Percentiles rank a stretch among this genome's conserved stretches.
Evolutionary conservation across 2,113 vertebrate genomes (phyloP).

Genomic region (Vulpes vulpes): DNA sequence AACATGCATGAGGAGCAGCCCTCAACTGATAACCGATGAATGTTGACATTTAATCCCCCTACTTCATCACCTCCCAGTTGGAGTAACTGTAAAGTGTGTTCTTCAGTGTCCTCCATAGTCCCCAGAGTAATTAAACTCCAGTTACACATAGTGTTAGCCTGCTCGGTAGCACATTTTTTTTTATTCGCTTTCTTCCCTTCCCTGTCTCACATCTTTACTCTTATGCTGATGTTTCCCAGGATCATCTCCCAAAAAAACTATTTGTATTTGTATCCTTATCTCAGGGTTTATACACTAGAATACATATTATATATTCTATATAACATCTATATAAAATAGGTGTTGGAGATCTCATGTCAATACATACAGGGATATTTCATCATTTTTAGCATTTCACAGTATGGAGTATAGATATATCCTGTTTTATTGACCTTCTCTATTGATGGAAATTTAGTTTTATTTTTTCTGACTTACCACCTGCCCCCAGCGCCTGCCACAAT

Average conservation of each 20-base stretch:
- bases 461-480: background rate
- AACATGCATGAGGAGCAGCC: background rate
- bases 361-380: slow-evolving; percentile 16
- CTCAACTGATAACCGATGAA: background rate
- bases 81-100: slow-evolving; percentile 22
- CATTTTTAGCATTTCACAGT: slow-evolving; percentile 47
- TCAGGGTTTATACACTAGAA: background rate
- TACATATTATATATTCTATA: background rate
- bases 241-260: background rate
- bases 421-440: slow-evolving; percentile 48
- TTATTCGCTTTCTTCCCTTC: background rate
- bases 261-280: slow-evolving; percentile 8
- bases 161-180: background rate
- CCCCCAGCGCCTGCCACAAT: too few species aligned
- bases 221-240: background rate
- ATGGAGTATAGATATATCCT: background rate
- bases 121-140: slow-evolving; percentile 8
- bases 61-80: background rate
- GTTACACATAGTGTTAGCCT: background rate
- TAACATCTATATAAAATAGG: background rate
- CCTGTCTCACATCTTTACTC: background rate
- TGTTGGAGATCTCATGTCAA: slow-evolving; percentile 17
- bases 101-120: background rate
- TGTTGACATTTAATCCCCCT: background rate
- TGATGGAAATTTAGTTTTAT: background rate